Evolutionary conservation across 2,113 vertebrate genomes (phyloP).

Genomic region (Antechinus flavipes): DNA sequence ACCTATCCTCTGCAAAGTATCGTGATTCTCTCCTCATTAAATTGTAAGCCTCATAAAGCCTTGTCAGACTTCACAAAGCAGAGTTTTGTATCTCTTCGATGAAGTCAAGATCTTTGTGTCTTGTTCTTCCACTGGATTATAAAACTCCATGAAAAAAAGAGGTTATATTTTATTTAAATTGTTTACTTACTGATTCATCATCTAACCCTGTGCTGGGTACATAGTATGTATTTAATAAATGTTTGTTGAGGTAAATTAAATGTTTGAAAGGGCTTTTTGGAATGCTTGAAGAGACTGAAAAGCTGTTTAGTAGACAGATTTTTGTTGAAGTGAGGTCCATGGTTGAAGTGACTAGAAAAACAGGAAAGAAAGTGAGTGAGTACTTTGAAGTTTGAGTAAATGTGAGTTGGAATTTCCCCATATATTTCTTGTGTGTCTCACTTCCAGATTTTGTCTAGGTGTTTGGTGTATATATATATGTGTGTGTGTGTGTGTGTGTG

Average conservation of each 20-base stretch:
- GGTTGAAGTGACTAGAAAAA: not conserved
- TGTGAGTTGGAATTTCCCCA: not conserved
- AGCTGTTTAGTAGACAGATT: not conserved
- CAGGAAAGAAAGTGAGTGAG: not conserved
- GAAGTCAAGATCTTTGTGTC: not conserved
- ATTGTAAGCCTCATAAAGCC: not conserved
- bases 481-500: not conserved
- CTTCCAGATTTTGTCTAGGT: not conserved
- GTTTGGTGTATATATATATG: not conserved
- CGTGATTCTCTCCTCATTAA: not conserved
- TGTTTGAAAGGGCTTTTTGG: not conserved
- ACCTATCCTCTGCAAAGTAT: not conserved
- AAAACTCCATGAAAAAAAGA: not conserved
- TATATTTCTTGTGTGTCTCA: not conserved
- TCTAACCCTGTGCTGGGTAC: not conserved
- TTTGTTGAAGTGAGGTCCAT: not conserved
- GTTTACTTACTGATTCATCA: not conserved
- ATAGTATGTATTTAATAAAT: not conserved
- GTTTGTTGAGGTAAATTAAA: conserved; percentile 12
- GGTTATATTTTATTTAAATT: not conserved
- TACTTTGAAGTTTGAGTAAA: not conserved
- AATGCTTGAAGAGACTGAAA: not conserved
- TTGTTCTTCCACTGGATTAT: not conserved
- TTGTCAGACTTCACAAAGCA: not conserved
- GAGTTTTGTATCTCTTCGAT: not conserved